Conservation (phyloP, 2,113 vertebrate genomes). For the Onychostruthus taczanowskii region DNA sequence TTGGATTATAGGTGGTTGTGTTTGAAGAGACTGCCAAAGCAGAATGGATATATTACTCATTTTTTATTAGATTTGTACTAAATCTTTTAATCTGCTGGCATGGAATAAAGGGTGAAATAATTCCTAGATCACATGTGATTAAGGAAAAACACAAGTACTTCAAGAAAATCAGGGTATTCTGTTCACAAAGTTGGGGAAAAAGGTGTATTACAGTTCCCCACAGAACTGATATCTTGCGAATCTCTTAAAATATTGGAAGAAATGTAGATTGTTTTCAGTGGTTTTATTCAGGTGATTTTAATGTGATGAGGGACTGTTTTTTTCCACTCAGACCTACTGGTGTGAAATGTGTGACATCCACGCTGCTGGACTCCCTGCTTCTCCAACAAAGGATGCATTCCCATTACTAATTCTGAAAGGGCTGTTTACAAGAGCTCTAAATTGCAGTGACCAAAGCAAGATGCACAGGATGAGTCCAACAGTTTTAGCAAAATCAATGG, state of each 20-base stretch:
- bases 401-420: not conserved
- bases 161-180: not conserved
- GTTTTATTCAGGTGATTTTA: not conserved
- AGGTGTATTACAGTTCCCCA: fast-evolving
- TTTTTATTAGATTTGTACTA: not conserved
- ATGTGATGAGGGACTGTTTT: not conserved
- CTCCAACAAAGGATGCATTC: not conserved
- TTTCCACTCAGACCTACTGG: not conserved
- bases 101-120: not conserved
- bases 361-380: not conserved
- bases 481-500: not conserved
- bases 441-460: not conserved
- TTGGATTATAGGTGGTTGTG: not conserved
- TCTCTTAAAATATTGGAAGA: not conserved
- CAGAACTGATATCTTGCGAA: not conserved
- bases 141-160: not conserved
- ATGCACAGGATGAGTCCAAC: not conserved
- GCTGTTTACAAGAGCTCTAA: not conserved
- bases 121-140: not conserved
- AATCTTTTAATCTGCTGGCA: not conserved
- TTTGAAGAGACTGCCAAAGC: not conserved
- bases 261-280: not conserved
- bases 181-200: not conserved
- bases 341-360: not conserved
- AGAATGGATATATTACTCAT: not conserved